These are phyloP conservation scores for Lepidocolaptes lacrymiger DNA, from an alignment of 2,797 vertebrate genomes.

Conservation along the genomic window DNA sequence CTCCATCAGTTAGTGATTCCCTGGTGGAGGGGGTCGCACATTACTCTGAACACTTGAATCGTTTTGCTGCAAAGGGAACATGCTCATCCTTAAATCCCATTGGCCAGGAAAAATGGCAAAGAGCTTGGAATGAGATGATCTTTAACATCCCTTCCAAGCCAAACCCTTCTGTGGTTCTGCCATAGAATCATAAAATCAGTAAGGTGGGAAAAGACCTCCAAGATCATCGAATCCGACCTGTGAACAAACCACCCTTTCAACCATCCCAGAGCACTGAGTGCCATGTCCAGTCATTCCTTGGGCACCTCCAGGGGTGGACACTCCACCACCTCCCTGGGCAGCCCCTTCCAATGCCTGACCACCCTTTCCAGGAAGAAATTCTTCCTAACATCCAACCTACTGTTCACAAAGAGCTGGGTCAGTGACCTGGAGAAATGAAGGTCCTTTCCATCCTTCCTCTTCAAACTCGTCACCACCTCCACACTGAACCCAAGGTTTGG, in stretches of 20 bases:
- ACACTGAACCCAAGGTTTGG: background rate
- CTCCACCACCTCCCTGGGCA: background rate
- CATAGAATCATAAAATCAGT: background rate
- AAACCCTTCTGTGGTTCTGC: background rate
- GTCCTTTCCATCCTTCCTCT: background rate
- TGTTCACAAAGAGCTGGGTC: background rate
- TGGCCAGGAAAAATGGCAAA: background rate
- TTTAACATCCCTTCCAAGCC: background rate
- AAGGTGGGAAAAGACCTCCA: background rate
- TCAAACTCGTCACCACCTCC: background rate
- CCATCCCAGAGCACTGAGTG: background rate
- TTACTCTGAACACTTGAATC: background rate
- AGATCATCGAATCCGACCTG: background rate
- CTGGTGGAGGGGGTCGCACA: background rate
- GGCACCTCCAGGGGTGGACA: background rate
- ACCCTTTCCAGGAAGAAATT: background rate
- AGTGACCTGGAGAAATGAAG: background rate
- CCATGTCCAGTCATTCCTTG: background rate
- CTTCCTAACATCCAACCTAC: accelerated
- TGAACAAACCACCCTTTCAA: background rate
- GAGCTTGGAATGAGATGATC: background rate
- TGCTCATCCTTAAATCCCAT: background rate
- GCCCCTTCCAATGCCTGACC: background rate
- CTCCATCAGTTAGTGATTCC: background rate
- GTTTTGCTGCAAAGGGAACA: background rate